Evolutionary conservation across 2,888 invertebrate genomes (phyloP).

Genomic region (Nomada ferruginata): DNA sequence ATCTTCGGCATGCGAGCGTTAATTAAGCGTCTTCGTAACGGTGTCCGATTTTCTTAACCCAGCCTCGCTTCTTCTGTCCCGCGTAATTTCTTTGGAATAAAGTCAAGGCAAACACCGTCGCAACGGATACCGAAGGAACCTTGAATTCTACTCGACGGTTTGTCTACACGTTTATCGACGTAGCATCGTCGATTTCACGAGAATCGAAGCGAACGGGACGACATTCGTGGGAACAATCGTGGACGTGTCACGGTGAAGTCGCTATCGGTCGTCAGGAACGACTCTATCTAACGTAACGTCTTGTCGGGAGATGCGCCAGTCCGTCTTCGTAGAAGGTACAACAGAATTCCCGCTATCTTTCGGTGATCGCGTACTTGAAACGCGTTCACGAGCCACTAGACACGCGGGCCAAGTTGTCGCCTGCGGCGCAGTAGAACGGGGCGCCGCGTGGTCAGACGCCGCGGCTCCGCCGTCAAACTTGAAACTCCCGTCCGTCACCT

Average conservation of each 20-base stretch:
- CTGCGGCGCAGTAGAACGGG: constrained; percentile 15
- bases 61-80: not conserved
- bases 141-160: not conserved
- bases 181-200: not conserved
- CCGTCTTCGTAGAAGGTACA: not conserved
- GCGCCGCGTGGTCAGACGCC: constrained; percentile 18
- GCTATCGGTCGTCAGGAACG: constrained; percentile 2
- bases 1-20: not conserved
- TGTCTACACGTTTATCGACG: not conserved
- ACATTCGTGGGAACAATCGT: not conserved
- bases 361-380: constrained; percentile 14
- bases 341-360: constrained; percentile 16
- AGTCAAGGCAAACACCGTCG: not conserved
- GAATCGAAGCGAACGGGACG: not conserved
- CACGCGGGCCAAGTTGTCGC: not conserved
- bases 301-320: not conserved
- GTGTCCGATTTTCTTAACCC: not conserved
- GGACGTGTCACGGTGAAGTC: not conserved
- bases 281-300: not conserved
- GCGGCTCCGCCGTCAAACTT: not conserved
- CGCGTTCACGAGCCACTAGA: not conserved
- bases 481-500: too few relatives aligned
- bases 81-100: not conserved
- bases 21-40: constrained; percentile 32
- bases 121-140: not conserved